Evolutionary conservation across 1,140 invertebrate genomes (phyloP).

Genomic region (Nephila pilipes): DNA sequence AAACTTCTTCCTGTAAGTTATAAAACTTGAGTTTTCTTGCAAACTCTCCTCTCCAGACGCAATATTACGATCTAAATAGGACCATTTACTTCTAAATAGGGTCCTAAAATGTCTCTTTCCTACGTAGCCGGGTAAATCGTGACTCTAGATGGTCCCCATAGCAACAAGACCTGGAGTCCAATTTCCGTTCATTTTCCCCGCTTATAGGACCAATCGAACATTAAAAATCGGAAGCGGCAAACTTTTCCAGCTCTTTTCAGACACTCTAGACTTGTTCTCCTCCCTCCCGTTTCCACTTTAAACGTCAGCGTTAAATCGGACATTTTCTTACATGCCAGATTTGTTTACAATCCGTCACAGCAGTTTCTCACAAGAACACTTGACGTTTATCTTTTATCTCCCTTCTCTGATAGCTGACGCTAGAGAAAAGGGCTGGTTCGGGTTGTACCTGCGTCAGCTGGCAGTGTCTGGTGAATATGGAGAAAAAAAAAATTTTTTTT

Average conservation of each 20-base stretch:
- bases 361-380: not conserved
- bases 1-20: too few relatives aligned
- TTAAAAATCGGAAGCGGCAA: not conserved
- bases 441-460: not conserved
- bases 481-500: too few relatives aligned
- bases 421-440: not conserved
- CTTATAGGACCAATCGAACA: not conserved
- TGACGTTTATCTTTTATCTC: not conserved
- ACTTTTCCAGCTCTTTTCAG: not conserved
- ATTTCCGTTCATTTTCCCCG: not conserved
- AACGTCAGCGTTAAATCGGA: not conserved
- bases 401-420: not conserved
- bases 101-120: too few relatives aligned
- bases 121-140: not conserved
- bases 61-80: too few relatives aligned
- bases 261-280: too few relatives aligned
- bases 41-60: too few relatives aligned
- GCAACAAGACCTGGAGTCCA: not conserved
- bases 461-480: not conserved
- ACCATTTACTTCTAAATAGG: too few relatives aligned
- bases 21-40: too few relatives aligned
- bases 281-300: not conserved
- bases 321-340: not conserved
- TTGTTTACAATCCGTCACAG: constrained; percentile 5
- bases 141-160: not conserved